Percentiles rank a stretch among this genome's conserved stretches.
Evolutionary conservation across 2,797 vertebrate genomes (phyloP).

Genomic region (Sus cebifrons): DNA sequence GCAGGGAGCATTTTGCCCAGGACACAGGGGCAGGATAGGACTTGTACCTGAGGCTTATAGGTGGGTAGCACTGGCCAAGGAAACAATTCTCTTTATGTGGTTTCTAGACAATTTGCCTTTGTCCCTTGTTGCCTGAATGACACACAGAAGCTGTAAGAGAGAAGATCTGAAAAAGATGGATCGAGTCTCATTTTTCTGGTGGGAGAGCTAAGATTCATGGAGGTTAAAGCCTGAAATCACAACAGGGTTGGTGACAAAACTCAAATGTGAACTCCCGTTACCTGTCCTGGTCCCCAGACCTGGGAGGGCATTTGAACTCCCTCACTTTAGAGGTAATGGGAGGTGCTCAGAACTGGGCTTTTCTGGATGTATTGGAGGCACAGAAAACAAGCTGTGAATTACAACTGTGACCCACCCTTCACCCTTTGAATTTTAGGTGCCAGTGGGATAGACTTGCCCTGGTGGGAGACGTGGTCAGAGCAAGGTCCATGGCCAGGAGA

Average conservation of each 20-base stretch:
- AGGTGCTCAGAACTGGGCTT: not conserved
- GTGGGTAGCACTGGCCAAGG: not conserved
- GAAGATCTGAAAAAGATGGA: slow-evolving; percentile 18
- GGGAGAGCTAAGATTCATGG: not conserved
- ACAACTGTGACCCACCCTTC: not conserved
- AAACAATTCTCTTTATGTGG: not conserved
- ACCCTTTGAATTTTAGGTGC: not conserved
- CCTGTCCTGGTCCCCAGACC: not conserved
- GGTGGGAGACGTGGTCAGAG: not conserved
- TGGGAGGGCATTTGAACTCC: not conserved
- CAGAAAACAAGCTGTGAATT: not conserved
- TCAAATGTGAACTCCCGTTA: not conserved
- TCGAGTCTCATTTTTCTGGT: not conserved
- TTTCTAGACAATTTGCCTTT: not conserved
- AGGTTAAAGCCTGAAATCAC: not conserved
- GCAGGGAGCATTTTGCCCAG: not conserved
- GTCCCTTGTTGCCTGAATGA: not conserved
- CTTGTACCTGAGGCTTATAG: not conserved
- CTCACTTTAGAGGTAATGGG: not conserved
- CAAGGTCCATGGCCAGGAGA: not conserved
- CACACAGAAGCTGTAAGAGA: not conserved
- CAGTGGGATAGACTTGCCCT: not conserved
- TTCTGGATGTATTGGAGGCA: not conserved
- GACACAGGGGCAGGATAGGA: not conserved
- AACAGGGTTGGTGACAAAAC: not conserved